Conservation (phyloP, 2,888 invertebrate species). For the Drosophila nr. medialis region DNA sequence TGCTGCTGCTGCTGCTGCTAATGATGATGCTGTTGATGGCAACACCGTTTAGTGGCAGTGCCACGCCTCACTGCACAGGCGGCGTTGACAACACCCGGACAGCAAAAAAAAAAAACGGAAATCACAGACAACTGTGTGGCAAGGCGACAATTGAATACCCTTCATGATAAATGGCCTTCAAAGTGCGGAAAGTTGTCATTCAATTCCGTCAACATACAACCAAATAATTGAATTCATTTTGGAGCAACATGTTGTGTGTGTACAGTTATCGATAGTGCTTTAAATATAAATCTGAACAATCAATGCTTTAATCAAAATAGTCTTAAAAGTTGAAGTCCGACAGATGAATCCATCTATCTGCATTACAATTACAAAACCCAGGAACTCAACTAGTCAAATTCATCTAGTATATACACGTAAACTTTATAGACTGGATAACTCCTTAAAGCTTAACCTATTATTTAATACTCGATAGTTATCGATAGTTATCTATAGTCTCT, state of each 20-base stretch:
- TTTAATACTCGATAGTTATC: neutral
- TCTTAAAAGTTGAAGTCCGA: neutral
- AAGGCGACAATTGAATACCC: slow-evolving; percentile 3
- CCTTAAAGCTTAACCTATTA: neutral
- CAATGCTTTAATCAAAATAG: neutral
- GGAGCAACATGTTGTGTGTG: neutral
- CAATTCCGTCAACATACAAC: neutral
- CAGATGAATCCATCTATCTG: neutral
- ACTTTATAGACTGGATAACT: neutral
- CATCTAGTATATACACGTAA: neutral
- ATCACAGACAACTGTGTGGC: neutral
- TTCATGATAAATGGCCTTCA: neutral
- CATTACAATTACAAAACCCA: neutral
- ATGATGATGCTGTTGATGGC: slow-evolving; percentile 45
- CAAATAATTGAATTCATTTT: neutral
- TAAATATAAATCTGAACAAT: neutral
- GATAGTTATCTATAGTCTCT: neutral
- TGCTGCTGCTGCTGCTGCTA: slow-evolving; percentile 25
- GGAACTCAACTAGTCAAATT: neutral
- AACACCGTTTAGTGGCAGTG: slow-evolving; percentile 59
- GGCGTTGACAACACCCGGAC: slow-evolving; percentile 60
- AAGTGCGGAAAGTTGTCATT: neutral
- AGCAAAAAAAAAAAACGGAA: slow-evolving; percentile 9
- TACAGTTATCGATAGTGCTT: neutral
- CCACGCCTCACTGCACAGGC: slow-evolving; percentile 71